These are phyloP conservation scores for Yponomeuta plumbellus DNA, from an alignment of 2,888 invertebrate species.

Conservation along the genomic window DNA sequence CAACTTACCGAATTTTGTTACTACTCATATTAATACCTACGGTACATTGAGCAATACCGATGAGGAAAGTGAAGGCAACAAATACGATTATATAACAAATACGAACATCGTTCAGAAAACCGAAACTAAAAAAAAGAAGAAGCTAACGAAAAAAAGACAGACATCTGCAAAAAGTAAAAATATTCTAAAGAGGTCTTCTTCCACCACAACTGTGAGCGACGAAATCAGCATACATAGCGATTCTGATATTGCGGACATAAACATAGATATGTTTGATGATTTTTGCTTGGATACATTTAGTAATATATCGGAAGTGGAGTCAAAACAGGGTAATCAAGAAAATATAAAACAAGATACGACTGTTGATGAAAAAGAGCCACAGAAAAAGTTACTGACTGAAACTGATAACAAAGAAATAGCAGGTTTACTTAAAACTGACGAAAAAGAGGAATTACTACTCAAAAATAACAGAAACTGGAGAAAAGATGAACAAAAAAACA, in stretches of 20 bases:
- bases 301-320: background rate
- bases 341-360: conserved; percentile 6
- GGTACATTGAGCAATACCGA: conserved; percentile 2
- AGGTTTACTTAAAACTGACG: conserved; percentile 5
- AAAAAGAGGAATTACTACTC: background rate
- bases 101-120: background rate
- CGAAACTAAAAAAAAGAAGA: conserved; percentile 1
- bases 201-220: conserved; percentile 5
- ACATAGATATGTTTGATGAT: background rate
- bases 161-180: background rate
- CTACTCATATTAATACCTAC: conserved; percentile 6
- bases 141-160: background rate
- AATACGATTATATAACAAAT: background rate
- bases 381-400: background rate
- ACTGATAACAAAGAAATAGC: background rate
- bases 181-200: background rate
- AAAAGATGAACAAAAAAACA: background rate
- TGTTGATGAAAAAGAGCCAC: background rate
- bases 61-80: background rate
- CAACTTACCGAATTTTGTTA: background rate
- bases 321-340: background rate
- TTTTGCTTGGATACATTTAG: background rate
- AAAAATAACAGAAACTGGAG: background rate
- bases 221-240: conserved; percentile 8
- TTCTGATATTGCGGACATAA: conserved; percentile 5